Percentiles rank a stretch among this genome's conserved stretches.
These are phyloP conservation scores for Hippasteria phrygiana DNA, from an alignment of 53 echinoderm and acorn worm genomes.

Conservation along the genomic window DNA sequence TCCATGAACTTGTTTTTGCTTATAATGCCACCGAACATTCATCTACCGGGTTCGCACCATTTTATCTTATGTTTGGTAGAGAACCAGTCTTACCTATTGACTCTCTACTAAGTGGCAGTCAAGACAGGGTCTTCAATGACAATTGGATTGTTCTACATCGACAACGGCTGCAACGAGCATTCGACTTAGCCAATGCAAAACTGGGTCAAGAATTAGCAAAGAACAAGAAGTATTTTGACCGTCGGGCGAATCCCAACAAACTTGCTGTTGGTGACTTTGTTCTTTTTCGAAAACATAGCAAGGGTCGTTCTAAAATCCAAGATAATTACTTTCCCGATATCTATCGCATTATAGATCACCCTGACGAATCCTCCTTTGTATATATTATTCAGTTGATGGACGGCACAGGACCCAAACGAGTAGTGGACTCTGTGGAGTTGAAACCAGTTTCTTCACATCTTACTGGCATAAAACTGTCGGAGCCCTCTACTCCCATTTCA, in stretches of 20 bases:
- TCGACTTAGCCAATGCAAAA: neutral
- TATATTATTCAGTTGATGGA: neutral
- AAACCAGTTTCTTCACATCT: slow-evolving; percentile 1
- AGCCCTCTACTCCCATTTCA: neutral
- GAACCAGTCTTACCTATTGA: slow-evolving; percentile 21
- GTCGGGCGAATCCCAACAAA: neutral
- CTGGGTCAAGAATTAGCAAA: neutral
- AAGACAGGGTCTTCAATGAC: neutral
- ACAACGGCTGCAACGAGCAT: slow-evolving; percentile 25
- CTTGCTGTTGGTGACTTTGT: neutral
- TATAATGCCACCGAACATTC: no score
- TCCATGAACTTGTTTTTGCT: no score
- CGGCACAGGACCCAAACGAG: neutral
- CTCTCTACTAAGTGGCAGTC: neutral
- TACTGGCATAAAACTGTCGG: neutral
- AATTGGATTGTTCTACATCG: slow-evolving; percentile 30
- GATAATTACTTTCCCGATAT: neutral
- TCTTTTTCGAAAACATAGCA: neutral
- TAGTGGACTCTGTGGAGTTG: neutral
- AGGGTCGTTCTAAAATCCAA: neutral
- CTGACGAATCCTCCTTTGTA: neutral
- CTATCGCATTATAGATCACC: neutral
- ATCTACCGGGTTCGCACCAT: no score
- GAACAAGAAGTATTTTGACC: neutral
- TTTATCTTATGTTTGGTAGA: no score